phyloP scores from a whole-genome alignment of 2,888 invertebrate species.

The Drosophila anomelani region DNA sequence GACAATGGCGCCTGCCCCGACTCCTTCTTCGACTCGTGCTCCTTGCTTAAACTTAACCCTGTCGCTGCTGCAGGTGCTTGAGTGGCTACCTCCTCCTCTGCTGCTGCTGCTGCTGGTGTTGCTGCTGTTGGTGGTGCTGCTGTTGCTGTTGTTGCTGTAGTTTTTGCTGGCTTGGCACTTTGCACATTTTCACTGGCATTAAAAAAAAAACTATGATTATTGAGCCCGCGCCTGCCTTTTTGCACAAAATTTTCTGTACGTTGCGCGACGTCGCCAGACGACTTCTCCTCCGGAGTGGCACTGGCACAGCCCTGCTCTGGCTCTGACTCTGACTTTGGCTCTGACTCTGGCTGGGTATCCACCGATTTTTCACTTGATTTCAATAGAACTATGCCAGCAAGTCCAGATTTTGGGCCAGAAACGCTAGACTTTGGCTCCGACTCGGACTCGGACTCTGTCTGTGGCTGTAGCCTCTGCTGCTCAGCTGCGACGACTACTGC shows the following conservation, averaged over 20 bases:
- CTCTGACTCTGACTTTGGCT: not conserved
- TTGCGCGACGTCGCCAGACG: constrained; percentile 54
- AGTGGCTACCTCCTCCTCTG: constrained; percentile 3
- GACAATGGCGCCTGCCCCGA: constrained; percentile 68
- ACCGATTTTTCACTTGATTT: constrained; percentile 4
- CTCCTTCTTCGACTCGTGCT: constrained; percentile 44
- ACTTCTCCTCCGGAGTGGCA: not conserved
- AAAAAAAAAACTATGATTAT: constrained; percentile 59
- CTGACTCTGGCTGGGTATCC: not conserved
- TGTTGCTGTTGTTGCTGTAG: constrained; percentile 11
- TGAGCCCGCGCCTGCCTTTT: constrained; percentile 56
- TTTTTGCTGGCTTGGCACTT: constrained; percentile 44
- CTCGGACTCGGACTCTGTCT: not conserved
- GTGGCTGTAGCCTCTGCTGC: constrained; percentile 70
- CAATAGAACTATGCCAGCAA: not conserved
- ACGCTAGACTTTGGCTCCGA: constrained; percentile 16
- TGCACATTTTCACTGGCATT: constrained; percentile 69
- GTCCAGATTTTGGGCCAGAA: constrained; percentile 38
- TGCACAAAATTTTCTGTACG: constrained; percentile 77
- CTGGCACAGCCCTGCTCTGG: not conserved
- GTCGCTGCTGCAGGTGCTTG: constrained; percentile 19
- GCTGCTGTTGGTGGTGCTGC: not conserved
- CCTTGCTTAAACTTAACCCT: constrained; percentile 28
- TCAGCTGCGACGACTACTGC: constrained; percentile 75
- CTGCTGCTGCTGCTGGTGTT: not conserved